Conservation (phyloP, 2,888 invertebrate genomes). For the Protodeltote pygarga region DNA sequence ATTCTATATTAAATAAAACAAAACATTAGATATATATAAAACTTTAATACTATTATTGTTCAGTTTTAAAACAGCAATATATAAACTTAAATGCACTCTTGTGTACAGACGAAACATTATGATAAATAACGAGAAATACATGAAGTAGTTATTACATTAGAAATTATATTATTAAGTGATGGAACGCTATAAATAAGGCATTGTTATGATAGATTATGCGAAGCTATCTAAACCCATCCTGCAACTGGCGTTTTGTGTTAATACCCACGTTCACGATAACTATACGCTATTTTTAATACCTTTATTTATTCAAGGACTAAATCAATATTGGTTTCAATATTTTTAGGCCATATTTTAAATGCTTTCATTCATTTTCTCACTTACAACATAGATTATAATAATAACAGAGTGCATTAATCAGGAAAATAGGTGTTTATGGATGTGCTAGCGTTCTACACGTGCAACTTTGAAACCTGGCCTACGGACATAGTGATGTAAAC, state of each 20-base stretch:
- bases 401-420: slow-evolving; percentile 10
- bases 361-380: not conserved
- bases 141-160: slow-evolving; percentile 51
- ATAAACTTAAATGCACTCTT: slow-evolving; percentile 66
- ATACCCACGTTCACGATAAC: slow-evolving; percentile 19
- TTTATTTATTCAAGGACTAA: slow-evolving; percentile 35
- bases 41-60: slow-evolving; percentile 82
- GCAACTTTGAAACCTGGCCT: slow-evolving; percentile 17
- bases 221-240: slow-evolving; percentile 51
- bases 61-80: slow-evolving; percentile 63
- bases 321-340: slow-evolving; percentile 21
- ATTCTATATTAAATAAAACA: slow-evolving; percentile 51
- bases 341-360: slow-evolving; percentile 4
- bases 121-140: slow-evolving; percentile 57
- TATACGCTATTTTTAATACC: slow-evolving; percentile 50
- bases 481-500: not conserved
- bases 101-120: slow-evolving; percentile 47
- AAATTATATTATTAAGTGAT: slow-evolving; percentile 41
- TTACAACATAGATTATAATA: slow-evolving; percentile 15
- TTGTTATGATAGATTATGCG: slow-evolving; percentile 63
- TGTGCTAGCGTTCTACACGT: slow-evolving; percentile 36
- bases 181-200: slow-evolving; percentile 61
- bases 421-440: slow-evolving; percentile 19
- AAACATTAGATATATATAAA: slow-evolving; percentile 59
- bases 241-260: slow-evolving; percentile 11